Evolutionary conservation across 2,113 vertebrate genomes (phyloP).

Genomic region (Garra rufa): DNA sequence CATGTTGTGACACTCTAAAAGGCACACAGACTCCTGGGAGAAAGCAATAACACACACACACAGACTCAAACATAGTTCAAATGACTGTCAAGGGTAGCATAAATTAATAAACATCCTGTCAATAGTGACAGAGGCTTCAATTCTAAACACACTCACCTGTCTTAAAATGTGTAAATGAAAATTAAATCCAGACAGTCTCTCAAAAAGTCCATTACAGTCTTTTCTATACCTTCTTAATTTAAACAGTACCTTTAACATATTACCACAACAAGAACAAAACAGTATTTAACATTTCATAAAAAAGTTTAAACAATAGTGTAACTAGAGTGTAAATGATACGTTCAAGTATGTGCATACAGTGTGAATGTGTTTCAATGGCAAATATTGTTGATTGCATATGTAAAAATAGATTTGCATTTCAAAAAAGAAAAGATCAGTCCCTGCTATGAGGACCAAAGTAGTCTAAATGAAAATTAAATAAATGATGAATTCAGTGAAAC

Average conservation of each 20-base stretch:
- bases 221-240: too few relatives aligned
- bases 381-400: too few relatives aligned
- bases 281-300: neutral
- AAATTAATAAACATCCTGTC: neutral
- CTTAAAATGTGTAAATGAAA: neutral
- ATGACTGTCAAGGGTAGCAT: neutral
- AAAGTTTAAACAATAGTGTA: neutral
- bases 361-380: neutral
- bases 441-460: too few relatives aligned
- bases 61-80: neutral
- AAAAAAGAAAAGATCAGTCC: too few relatives aligned
- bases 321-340: neutral
- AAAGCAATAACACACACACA: neutral
- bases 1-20: slow-evolving; percentile 21
- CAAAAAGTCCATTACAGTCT: too few relatives aligned
- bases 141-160: neutral
- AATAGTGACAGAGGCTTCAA: neutral
- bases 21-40: slow-evolving; percentile 15
- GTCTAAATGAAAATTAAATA: too few relatives aligned
- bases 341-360: neutral
- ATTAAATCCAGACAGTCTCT: neutral
- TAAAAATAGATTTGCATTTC: too few relatives aligned
- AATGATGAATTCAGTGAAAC: too few relatives aligned
- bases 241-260: neutral
- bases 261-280: neutral